Conservation (phyloP, 2,113 vertebrate genomes). For the Tiliqua scincoides region DNA sequence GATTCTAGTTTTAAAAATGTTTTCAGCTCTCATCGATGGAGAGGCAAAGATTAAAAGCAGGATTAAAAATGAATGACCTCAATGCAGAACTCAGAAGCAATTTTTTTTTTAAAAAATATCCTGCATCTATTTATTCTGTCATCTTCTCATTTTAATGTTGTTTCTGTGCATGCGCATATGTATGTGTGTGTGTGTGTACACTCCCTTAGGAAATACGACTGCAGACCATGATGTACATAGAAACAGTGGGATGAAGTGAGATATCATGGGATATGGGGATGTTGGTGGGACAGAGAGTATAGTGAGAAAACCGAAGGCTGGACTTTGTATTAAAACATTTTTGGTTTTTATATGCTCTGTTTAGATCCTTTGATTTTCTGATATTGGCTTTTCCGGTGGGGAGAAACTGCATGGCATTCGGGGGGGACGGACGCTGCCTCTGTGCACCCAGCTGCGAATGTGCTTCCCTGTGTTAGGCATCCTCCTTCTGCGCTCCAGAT, state of each 20-base stretch:
- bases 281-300: neutral
- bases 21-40: neutral
- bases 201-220: neutral
- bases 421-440: fast-evolving
- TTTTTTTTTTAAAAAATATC: neutral
- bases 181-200: no score
- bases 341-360: neutral
- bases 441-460: neutral
- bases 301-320: neutral
- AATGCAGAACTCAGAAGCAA: neutral
- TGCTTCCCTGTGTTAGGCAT: neutral
- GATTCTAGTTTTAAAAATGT: neutral
- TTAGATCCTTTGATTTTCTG: neutral
- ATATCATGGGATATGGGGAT: neutral
- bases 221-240: neutral
- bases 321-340: neutral
- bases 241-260: neutral
- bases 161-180: neutral
- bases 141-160: neutral
- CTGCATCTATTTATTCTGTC: neutral
- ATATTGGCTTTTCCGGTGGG: neutral
- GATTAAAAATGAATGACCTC: neutral
- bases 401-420: neutral
- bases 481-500: neutral
- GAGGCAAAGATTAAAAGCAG: neutral